Evolutionary conservation across 2,888 invertebrate genomes (phyloP).

Genomic region (Liodrosophila aerea): DNA sequence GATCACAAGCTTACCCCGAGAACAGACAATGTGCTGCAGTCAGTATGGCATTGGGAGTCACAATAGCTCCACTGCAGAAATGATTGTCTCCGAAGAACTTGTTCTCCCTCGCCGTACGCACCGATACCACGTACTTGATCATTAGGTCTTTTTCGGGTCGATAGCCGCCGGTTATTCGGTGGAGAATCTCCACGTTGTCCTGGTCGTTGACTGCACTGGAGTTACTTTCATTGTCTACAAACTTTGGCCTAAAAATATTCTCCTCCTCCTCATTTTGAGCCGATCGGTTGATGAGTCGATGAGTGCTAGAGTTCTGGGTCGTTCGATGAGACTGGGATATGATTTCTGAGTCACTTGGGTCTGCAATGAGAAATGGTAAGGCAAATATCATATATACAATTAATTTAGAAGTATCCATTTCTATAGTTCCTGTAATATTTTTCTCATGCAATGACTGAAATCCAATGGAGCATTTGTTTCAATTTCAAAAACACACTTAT

Average conservation of each 20-base stretch:
- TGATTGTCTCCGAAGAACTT: slow-evolving; percentile 62
- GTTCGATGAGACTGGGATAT: too few species aligned
- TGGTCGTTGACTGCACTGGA: neutral
- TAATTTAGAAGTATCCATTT: slow-evolving; percentile 54
- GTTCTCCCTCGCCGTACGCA: slow-evolving; percentile 11
- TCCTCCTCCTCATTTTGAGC: too few species aligned
- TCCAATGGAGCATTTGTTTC: too few species aligned
- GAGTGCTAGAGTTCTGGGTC: too few species aligned
- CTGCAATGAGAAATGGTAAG: neutral
- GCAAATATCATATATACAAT: slow-evolving; percentile 28
- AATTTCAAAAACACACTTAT: too few species aligned
- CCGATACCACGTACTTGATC: slow-evolving; percentile 48
- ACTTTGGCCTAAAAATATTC: too few species aligned
- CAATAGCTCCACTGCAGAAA: slow-evolving; percentile 61
- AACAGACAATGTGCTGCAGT: slow-evolving; percentile 67
- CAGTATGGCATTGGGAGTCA: slow-evolving; percentile 35
- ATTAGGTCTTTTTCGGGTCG: slow-evolving; percentile 38
- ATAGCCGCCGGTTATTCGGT: slow-evolving; percentile 63
- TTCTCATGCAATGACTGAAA: too few species aligned
- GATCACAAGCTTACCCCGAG: slow-evolving; percentile 27
- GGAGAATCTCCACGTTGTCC: slow-evolving; percentile 36
- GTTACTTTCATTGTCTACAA: neutral
- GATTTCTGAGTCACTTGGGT: too few species aligned
- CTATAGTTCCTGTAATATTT: slow-evolving; percentile 1
- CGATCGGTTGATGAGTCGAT: too few species aligned